Conservation (phyloP, 2,888 invertebrate genomes). For the Lithosia quadra region DNA sequence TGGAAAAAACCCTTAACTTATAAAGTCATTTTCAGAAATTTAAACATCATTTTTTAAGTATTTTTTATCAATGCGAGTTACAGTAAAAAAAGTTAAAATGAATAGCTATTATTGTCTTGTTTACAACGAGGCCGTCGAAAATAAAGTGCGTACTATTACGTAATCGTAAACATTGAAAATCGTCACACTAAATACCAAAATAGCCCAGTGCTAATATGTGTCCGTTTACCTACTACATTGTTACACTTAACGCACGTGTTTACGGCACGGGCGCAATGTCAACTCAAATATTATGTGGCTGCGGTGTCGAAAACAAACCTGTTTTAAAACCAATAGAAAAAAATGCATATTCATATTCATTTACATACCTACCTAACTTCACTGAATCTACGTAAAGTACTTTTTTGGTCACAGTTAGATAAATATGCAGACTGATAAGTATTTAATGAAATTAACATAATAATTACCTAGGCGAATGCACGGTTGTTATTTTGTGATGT, state of each 20-base stretch:
- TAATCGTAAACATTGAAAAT: neutral
- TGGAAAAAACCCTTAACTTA: too few relatives aligned
- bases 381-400: neutral
- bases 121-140: neutral
- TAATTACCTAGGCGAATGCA: neutral
- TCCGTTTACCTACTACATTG: neutral
- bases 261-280: neutral
- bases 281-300: too few relatives aligned
- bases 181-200: neutral
- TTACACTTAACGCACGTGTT: neutral
- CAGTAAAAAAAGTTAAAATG: too few relatives aligned
- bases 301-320: neutral
- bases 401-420: neutral
- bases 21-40: too few relatives aligned
- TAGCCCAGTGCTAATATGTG: neutral
- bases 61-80: too few relatives aligned
- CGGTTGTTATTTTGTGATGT: neutral
- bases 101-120: neutral
- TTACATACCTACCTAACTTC: neutral
- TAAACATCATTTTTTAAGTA: too few relatives aligned
- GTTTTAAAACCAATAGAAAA: neutral
- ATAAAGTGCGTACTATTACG: neutral
- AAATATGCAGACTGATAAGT: conserved; percentile 1
- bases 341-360: neutral
- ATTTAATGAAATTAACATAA: neutral